Conservation (phyloP, 2,797 vertebrate species). For the Cephalopachus bancanus region DNA sequence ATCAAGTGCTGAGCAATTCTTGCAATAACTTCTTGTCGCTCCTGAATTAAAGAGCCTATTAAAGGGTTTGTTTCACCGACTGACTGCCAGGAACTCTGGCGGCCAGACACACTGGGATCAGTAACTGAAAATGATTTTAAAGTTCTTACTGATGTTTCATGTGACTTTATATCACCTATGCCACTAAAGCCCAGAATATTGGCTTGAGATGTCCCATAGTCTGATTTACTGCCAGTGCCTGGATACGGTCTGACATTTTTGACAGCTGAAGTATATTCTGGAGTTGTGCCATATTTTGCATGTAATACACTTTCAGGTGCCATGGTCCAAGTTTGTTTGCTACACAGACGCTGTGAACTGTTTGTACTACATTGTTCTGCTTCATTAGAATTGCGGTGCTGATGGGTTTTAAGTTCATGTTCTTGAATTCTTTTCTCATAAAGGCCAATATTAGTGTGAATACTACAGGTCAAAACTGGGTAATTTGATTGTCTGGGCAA, state of each 20-base stretch:
- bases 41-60: constrained; percentile 97
- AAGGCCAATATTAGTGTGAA: constrained; percentile 94
- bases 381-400: constrained; percentile 88
- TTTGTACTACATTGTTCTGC: constrained; percentile 87
- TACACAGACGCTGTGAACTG: constrained; percentile 90
- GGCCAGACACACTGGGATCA: constrained; percentile 89
- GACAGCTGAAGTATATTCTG: constrained; percentile 89
- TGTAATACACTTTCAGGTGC: constrained; percentile 86
- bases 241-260: constrained; percentile 93
- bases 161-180: constrained; percentile 86
- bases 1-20: constrained; percentile 98
- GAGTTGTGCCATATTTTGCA: constrained; percentile 83
- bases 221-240: constrained; percentile 88
- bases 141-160: constrained; percentile 90
- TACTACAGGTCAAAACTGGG: constrained; percentile 96
- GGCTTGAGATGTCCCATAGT: constrained; percentile 88
- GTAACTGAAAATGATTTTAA: constrained; percentile 94
- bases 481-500: constrained; percentile 98
- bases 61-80: constrained; percentile 94
- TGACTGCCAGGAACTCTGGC: constrained; percentile 89
- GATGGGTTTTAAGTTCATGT: constrained; percentile 87
- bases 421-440: constrained; percentile 92
- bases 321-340: constrained; percentile 90
- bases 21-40: constrained; percentile 98
- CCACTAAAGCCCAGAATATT: constrained; percentile 88